Conservation (phyloP, 2,888 invertebrate genomes). For the Cybosia mesomella region DNA sequence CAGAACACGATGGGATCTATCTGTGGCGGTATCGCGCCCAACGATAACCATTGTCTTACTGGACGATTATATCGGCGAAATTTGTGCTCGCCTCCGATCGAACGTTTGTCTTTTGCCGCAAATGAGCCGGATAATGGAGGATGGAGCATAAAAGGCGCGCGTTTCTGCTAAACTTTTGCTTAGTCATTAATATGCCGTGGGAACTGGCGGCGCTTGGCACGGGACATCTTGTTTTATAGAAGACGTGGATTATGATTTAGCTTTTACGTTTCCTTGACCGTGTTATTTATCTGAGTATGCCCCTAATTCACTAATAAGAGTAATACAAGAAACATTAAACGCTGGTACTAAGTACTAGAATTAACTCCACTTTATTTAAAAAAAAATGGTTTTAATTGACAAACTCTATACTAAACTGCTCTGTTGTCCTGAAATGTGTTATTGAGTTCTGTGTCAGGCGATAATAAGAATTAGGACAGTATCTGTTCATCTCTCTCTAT, state of each 20-base stretch:
- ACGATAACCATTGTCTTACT: constrained; percentile 83
- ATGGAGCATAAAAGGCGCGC: constrained; percentile 77
- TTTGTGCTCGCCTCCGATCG: constrained; percentile 80
- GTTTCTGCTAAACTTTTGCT: constrained; percentile 77
- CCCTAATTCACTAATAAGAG: not conserved
- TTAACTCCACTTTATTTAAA: too few relatives aligned
- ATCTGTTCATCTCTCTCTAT: not conserved
- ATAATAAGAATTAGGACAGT: not conserved
- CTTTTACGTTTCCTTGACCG: constrained; percentile 1
- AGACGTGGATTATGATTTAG: not conserved
- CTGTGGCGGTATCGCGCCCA: constrained; percentile 74
- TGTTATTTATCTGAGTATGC: not conserved
- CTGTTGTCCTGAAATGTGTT: not conserved
- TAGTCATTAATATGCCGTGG: constrained; percentile 84
- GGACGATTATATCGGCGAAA: constrained; percentile 83
- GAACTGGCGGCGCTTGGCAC: constrained; percentile 60
- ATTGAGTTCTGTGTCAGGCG: not conserved
- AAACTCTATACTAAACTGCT: not conserved
- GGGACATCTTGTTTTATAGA: constrained; percentile 43
- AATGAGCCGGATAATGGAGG: constrained; percentile 81
- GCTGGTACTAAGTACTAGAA: too few relatives aligned
- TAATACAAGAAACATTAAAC: not conserved
- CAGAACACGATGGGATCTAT: constrained; percentile 72
- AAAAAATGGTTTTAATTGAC: too few relatives aligned
- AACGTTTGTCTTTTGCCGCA: constrained; percentile 84